Conservation (phyloP, 2,797 vertebrate genomes). For the Limosa lapponica region DNA sequence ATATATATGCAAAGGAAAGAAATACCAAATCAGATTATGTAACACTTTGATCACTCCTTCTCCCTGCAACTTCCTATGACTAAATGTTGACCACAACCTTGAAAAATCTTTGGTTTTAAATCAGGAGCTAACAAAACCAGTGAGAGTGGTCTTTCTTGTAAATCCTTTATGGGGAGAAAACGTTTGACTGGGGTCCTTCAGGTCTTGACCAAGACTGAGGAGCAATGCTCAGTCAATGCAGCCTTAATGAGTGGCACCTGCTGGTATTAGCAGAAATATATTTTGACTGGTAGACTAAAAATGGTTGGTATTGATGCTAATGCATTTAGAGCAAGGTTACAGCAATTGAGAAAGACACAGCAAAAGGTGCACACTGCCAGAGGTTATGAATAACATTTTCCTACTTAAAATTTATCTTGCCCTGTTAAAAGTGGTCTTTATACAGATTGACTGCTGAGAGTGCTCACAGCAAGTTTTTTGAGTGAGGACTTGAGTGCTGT, state of each 20-base stretch:
- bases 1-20: background rate
- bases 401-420: background rate
- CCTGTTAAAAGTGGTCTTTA: background rate
- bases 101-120: background rate
- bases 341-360: background rate
- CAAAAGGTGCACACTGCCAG: background rate
- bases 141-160: background rate
- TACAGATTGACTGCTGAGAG: background rate
- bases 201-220: background rate
- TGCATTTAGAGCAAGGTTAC: background rate
- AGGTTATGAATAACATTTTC: background rate
- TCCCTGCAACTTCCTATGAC: background rate
- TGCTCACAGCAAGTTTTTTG: background rate
- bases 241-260: background rate
- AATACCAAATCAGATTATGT: background rate
- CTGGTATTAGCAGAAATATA: background rate
- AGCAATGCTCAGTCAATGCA: background rate
- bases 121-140: background rate
- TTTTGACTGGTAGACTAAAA: background rate
- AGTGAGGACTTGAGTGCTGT: background rate
- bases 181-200: background rate
- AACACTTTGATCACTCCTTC: background rate
- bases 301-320: background rate
- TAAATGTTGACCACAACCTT: background rate
- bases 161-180: background rate